Evolutionary conservation across 2,113 vertebrate species (phyloP), one percentile per base, ranked within the genome.

Genomic region (Illadopsis cleaveri): DNA sequence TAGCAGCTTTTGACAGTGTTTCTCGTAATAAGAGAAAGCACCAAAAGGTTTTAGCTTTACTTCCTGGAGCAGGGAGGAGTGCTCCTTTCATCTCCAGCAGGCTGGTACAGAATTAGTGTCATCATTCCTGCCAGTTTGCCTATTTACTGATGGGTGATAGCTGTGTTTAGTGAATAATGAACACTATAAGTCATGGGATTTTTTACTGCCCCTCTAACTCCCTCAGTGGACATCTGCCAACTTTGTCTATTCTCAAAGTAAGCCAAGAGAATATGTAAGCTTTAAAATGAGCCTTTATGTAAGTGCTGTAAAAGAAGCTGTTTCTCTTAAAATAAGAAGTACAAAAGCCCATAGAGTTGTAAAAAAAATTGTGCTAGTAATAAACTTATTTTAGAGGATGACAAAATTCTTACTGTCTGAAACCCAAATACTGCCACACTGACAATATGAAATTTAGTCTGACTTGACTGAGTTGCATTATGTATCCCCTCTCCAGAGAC

Each of bases 401-500:
- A 75, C 68, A 86, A 77, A 94, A 94, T 86, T 92, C 62, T 97
- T 95, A 70, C 48, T 91, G 77, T 82, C 87, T 96, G 82, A 93
- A 94, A 80, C 45, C 37, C 71, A 89, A 93, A 83, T 48, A 47
- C 56, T 89, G 71, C 69, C 37, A 65, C 72, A 21, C 33, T 75
- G 83, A 82, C 2, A 8, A 21, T 65, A 44, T 19, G 72, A 44
- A 83, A 64, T 35, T 92, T 80, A 82, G 77, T 70, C 62, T 95
- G 51, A 54, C 47, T 92, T 82, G 51, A 62, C 81, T 86, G 92
- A 60, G 38, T 89, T 75, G 78, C 35, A 21, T 83, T 80, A 54
- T 77, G 53, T 47, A 37, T 40, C 25, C 25, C 15, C 7, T 40
- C 33, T 71, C 85, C 66, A 82, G 33, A 92, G 40, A 77, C 2